Base-by-base conservation (phyloP, 2,888 invertebrate species). In the Mesopsocus fuscifrons region DNA sequence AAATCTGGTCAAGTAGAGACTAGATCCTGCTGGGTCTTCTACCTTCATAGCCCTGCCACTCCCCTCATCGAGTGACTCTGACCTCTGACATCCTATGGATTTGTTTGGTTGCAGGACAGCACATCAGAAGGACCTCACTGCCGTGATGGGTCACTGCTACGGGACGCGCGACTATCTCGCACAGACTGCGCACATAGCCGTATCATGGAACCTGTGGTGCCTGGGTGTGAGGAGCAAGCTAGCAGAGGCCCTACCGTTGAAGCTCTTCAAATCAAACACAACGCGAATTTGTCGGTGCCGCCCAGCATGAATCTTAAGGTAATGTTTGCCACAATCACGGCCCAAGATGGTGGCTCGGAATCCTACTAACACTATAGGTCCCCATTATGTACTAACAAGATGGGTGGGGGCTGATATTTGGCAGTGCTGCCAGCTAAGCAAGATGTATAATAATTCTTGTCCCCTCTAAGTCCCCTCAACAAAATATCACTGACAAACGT, bases 111-210 rank as follows among this genome's bases (percentile, higher is more conserved):
- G 20, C 73, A 75, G 47, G 82, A 84, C 57, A 73, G 77, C 0
- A 72, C 76, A 18, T 67, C 74, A 2, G 68, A 74, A 5, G 84
- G 84, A 2, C 85, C 85, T 3, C 71, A 73, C 54, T 87, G 85
- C 56, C 69, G 73, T 20, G 83, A 85, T 54, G 85, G 85, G 1
- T 74, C 75, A 15, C 66, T 78, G 11, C 66, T 85, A n/a, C 72
- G 77, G 50, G 74, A 77, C 49, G 69, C 78, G 54, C 70, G 78
- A 35, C 68, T 83, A 47, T 74, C 77, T 9, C 68, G 74, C 46
- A 69, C 69, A 43, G 77, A 82, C 42, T 85, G 85, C 51, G 59
- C 61, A 33, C 57, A 61, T 26, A 65, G 66, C 49, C 65, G 68
- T 5, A 18, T 38, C 16, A 42, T 38, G 3, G 68, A 75, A 46